phyloP scores from a whole-genome alignment of 2,113 vertebrate genomes.

The Odocoileus virginianus region DNA sequence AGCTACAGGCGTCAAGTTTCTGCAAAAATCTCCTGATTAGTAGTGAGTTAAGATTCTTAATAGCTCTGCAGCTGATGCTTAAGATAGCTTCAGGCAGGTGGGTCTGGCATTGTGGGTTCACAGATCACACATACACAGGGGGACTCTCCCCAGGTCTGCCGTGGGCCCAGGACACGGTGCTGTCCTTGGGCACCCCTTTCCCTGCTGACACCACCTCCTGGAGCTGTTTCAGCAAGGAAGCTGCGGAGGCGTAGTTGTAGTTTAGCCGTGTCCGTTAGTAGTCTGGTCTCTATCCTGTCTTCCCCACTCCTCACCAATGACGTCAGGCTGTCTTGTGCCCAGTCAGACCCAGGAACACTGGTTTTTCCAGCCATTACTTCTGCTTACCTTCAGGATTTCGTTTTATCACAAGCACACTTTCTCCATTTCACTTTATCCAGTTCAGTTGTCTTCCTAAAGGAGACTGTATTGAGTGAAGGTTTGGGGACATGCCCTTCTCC shows the following conservation, averaged over 20 bases:
- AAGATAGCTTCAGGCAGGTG: background rate
- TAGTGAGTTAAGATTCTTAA: background rate
- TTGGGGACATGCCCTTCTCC: background rate
- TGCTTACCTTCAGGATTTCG: background rate
- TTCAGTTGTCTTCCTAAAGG: background rate
- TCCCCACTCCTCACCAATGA: background rate
- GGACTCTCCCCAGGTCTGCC: background rate
- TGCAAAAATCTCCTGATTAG: background rate
- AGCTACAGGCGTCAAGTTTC: background rate
- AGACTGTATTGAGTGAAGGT: background rate
- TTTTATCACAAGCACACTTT: background rate
- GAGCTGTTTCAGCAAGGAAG: background rate
- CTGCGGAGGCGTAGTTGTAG: background rate
- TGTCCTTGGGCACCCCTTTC: background rate
- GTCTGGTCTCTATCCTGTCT: background rate
- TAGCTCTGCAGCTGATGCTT: background rate
- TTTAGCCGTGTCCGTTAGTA: background rate
- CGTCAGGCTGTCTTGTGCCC: background rate
- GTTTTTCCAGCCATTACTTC: background rate
- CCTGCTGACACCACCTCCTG: background rate
- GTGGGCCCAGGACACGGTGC: rapidly evolving
- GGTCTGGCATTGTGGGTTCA: background rate
- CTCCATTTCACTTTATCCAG: background rate
- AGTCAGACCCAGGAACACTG: background rate
- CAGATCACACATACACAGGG: no score